phyloP scores from a whole-genome alignment of 1,140 invertebrate species.

The Eriocheir sinensis region DNA sequence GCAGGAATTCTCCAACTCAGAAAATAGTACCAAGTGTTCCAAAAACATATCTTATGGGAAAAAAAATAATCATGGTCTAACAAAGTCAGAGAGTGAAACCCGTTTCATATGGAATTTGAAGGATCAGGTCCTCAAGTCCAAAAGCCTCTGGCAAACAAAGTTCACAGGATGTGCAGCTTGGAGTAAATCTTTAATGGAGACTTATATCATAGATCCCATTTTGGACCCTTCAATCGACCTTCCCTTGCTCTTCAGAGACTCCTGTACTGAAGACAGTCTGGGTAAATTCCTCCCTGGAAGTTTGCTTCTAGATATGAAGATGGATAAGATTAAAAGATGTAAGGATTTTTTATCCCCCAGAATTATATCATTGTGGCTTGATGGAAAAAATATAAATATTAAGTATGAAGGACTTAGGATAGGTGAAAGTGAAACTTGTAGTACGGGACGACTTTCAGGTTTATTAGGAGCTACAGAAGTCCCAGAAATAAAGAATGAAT shows the following conservation, averaged over 20 bases:
- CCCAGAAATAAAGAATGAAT: not conserved
- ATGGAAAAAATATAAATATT: not conserved
- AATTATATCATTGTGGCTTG: not conserved
- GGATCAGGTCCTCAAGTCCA: not conserved
- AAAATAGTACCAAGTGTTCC: not conserved
- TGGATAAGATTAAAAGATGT: not conserved
- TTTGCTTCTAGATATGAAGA: not conserved
- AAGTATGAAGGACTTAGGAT: not conserved
- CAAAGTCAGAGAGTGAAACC: not conserved
- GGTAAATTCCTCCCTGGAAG: not conserved
- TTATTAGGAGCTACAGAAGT: not conserved
- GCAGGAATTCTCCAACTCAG: not conserved
- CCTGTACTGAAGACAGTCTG: not conserved
- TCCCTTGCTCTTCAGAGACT: not conserved
- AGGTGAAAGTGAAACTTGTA: not conserved
- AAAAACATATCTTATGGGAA: not conserved
- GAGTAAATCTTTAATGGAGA: not conserved
- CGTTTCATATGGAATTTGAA: not conserved
- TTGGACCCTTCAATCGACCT: not conserved
- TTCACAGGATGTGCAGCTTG: not conserved
- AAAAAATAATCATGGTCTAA: not conserved
- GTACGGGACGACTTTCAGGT: not conserved
- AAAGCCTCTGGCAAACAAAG: not conserved
- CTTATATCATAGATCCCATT: not conserved
- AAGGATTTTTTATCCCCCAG: not conserved